Percentiles rank a stretch among this genome's conserved stretches.
Conservation (phyloP, 1,140 invertebrate genomes). For the Leptinotarsa undecemlineata region DNA sequence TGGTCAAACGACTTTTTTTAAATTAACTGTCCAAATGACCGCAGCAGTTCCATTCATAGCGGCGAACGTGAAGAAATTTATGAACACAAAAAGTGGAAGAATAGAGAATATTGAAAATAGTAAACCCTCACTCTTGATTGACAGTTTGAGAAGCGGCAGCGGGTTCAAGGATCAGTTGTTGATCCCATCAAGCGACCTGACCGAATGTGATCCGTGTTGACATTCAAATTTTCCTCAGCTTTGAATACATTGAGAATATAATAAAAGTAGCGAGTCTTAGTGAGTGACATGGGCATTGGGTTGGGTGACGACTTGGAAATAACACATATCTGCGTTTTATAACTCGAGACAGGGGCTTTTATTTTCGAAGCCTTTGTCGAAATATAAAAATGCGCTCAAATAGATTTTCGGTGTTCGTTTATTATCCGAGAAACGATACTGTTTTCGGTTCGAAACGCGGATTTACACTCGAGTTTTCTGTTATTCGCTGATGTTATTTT, state of each 20-base stretch:
- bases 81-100: no score
- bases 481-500: no score
- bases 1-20: no score
- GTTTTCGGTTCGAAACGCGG: background rate
- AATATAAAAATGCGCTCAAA: constrained; percentile 11
- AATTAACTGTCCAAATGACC: no score
- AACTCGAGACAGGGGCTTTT: constrained; percentile 14
- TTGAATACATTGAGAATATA: constrained; percentile 46
- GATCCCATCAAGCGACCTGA: constrained; percentile 36
- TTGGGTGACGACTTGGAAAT: constrained; percentile 28
- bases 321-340: constrained; percentile 27
- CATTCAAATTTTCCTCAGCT: constrained; percentile 51
- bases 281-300: constrained; percentile 23
- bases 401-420: constrained; percentile 14
- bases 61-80: no score
- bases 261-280: constrained; percentile 36
- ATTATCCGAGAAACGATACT: background rate
- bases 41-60: no score
- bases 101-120: background rate
- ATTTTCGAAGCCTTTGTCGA: constrained; percentile 20
- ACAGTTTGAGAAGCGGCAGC: constrained; percentile 3
- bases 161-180: constrained; percentile 24
- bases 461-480: no score
- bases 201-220: constrained; percentile 48
- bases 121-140: constrained; percentile 3